Conservation (phyloP, 2,888 invertebrate genomes). For the Rotaria sp. region DNA sequence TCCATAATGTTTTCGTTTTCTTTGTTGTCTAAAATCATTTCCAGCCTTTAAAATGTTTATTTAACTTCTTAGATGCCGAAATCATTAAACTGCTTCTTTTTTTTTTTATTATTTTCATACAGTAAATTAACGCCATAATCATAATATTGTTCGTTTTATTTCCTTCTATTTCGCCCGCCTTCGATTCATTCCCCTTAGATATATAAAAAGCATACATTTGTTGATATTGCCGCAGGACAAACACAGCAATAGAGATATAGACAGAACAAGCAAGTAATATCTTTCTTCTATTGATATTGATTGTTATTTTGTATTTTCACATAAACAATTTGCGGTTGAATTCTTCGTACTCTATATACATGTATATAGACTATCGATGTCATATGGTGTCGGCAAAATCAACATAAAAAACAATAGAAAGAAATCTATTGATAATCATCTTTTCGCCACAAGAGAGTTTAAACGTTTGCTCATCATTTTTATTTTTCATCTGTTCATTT, state of each 20-base stretch:
- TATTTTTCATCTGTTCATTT: neutral
- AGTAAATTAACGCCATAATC: neutral
- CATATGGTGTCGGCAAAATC: neutral
- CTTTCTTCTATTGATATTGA: constrained; percentile 3
- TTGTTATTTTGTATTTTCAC: neutral
- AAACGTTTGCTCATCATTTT: neutral
- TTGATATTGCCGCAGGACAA: constrained; percentile 9
- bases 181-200: neutral
- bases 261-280: neutral
- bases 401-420: neutral
- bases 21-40: neutral
- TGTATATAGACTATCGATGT: neutral
- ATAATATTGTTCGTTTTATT: neutral
- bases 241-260: no score
- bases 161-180: constrained; percentile 7
- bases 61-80: neutral
- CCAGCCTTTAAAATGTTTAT: neutral
- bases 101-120: neutral
- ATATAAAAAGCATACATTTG: neutral
- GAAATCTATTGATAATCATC: neutral
- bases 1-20: neutral
- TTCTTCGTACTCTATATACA: neutral
- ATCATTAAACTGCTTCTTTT: neutral
- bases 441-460: neutral
- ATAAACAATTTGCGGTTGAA: constrained; percentile 1